Conservation (phyloP, 2,888 invertebrate genomes). For the Mimas tiliae region DNA sequence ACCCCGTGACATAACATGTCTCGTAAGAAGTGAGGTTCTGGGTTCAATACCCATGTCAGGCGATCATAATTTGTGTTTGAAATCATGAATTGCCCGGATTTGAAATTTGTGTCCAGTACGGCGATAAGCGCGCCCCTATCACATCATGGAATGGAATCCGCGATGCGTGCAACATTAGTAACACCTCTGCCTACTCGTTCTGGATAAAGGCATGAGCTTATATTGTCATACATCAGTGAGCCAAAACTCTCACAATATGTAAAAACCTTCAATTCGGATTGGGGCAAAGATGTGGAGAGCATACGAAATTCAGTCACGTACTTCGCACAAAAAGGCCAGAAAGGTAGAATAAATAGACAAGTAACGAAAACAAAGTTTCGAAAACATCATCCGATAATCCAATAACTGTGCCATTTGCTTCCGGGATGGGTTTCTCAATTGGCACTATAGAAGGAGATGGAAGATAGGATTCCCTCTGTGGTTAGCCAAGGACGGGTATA, state of each 20-base stretch:
- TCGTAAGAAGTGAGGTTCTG: too few species aligned
- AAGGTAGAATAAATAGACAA: constrained; percentile 1
- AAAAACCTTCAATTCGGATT: not conserved
- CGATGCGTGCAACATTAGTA: too few species aligned
- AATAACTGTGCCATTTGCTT: constrained; percentile 38
- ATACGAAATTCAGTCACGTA: not conserved
- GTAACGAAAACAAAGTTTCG: constrained; percentile 22
- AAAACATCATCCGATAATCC: constrained; percentile 41
- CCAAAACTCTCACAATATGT: not conserved
- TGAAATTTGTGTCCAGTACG: too few species aligned
- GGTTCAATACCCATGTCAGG: too few species aligned
- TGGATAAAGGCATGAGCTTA: too few species aligned
- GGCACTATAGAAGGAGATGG: not conserved
- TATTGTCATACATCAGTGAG: not conserved
- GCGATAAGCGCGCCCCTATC: too few species aligned
- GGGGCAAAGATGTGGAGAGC: not conserved
- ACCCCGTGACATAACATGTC: too few species aligned
- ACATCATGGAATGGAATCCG: too few species aligned
- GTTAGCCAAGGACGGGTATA: not conserved
- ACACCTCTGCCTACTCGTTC: too few species aligned
- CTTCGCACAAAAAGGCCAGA: not conserved
- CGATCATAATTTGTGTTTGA: too few species aligned
- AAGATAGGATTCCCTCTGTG: not conserved
- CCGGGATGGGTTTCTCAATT: constrained; percentile 27
- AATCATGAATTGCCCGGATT: too few species aligned